phyloP scores from a whole-genome alignment of 2,113 vertebrate species.

The Macrotus californicus region DNA sequence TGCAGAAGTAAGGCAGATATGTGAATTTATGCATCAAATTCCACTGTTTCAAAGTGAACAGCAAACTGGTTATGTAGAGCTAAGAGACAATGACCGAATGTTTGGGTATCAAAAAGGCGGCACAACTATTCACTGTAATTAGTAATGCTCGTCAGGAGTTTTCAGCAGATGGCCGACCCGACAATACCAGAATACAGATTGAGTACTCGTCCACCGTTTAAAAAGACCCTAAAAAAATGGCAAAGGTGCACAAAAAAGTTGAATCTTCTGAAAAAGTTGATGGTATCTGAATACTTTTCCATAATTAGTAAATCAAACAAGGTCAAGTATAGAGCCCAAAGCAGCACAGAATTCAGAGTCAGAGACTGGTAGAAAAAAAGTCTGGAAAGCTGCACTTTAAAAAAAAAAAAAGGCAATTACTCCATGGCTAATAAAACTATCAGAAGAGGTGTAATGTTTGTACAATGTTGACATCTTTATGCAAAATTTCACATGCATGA shows the following conservation, averaged over 20 bases:
- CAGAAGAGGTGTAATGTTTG: conserved; percentile 72
- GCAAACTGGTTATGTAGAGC: background rate
- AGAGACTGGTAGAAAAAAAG: conserved; percentile 73
- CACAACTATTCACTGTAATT: background rate
- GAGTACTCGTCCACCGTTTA: background rate
- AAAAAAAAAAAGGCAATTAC: conserved; percentile 72
- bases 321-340: background rate
- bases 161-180: background rate
- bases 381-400: conserved; percentile 53
- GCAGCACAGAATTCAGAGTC: background rate
- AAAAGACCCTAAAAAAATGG: background rate
- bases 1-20: background rate
- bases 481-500: conserved; percentile 67
- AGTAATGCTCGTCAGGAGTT: background rate
- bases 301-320: background rate
- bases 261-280: background rate
- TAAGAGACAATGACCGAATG: background rate
- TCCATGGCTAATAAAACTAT: conserved; percentile 54
- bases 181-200: background rate
- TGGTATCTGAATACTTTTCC: background rate
- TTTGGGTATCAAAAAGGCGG: background rate
- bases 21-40: background rate
- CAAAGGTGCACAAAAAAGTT: background rate
- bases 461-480: conserved; percentile 78
- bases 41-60: background rate